These are phyloP conservation scores for Muricea muricata DNA, from an alignment of 92 coral and sea anemone species.

Conservation along the genomic window DNA sequence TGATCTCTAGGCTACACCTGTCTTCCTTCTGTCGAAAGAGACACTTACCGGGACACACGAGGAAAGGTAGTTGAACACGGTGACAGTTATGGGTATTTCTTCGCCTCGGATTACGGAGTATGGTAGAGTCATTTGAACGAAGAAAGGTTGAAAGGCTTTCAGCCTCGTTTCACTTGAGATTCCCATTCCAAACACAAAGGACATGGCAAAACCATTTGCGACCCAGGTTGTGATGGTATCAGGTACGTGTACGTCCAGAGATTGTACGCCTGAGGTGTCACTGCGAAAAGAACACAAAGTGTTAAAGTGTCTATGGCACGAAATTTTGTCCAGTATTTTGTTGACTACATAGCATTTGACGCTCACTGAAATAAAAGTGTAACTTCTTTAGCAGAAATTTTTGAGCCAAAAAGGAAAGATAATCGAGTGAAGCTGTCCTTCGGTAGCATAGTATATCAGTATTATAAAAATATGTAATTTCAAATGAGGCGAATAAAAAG, in stretches of 20 bases:
- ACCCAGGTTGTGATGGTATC: constrained; percentile 50
- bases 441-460: too few species aligned
- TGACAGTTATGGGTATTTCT: constrained; percentile 28
- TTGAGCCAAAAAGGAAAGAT: too few species aligned
- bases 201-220: constrained; percentile 49
- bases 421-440: too few species aligned
- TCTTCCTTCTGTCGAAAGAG: too few species aligned
- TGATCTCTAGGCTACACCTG: too few species aligned
- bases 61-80: constrained; percentile 46
- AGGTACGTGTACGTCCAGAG: constrained; percentile 26
- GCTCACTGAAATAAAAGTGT: too few species aligned
- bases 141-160: constrained; percentile 42
- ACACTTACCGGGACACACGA: constrained; percentile 28
- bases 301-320: too few species aligned
- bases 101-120: constrained; percentile 56
- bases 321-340: too few species aligned
- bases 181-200: constrained; percentile 37
- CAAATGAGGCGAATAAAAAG: too few species aligned
- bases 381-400: too few species aligned
- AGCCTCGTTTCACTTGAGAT: constrained; percentile 15
- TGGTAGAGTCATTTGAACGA: constrained; percentile 49
- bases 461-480: too few species aligned
- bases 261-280: constrained; percentile 14
- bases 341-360: too few species aligned
- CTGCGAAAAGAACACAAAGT: not conserved